These are phyloP conservation scores for Brachyptera putata DNA, from an alignment of 2,888 invertebrate species.

Conservation along the genomic window DNA sequence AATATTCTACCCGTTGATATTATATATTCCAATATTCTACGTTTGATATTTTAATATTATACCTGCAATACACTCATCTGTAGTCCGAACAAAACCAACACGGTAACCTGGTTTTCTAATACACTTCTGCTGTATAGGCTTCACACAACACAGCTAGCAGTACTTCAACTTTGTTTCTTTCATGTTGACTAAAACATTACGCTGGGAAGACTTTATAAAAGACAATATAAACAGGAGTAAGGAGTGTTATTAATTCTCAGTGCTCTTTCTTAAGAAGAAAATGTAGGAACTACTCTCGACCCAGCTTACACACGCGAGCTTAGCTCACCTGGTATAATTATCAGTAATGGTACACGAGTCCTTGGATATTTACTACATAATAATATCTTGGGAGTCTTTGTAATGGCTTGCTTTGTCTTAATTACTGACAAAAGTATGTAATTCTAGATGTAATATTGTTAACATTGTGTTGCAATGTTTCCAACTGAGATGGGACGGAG, in stretches of 20 bases:
- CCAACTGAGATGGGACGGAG: too few relatives aligned
- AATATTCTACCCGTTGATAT: too few relatives aligned
- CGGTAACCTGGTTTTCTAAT: constrained; percentile 15
- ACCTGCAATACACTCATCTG: background rate
- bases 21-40: too few relatives aligned
- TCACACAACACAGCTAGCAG: too few relatives aligned
- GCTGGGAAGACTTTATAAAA: background rate
- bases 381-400: too few relatives aligned
- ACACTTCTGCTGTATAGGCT: too few relatives aligned
- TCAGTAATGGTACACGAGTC: too few relatives aligned
- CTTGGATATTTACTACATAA: too few relatives aligned
- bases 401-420: constrained; percentile 6
- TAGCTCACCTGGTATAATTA: background rate
- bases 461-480: background rate
- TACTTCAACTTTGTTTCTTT: constrained; percentile 11
- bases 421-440: constrained; percentile 13
- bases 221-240: background rate
- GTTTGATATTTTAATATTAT: too few relatives aligned
- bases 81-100: constrained; percentile 1
- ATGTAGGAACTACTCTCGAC: background rate
- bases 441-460: constrained; percentile 1
- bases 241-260: background rate
- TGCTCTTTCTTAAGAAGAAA: background rate
- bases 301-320: background rate
- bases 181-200: constrained; percentile 17